Evolutionary conservation across 2,113 vertebrate species (phyloP).

Genomic region (Hemiprocne comata): DNA sequence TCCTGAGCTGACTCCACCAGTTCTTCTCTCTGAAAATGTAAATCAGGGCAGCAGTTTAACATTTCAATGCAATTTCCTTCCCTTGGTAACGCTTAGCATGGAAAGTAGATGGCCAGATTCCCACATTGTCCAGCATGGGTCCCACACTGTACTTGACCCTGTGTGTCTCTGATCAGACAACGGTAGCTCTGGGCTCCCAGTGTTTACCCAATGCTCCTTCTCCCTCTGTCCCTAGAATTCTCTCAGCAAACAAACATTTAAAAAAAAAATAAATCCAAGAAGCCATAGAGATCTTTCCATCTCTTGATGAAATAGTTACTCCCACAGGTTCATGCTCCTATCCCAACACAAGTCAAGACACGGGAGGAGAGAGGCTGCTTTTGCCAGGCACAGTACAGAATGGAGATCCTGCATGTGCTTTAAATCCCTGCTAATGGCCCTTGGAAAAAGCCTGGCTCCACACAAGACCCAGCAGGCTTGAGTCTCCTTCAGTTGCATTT

Average conservation of each 20-base stretch:
- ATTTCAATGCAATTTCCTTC: conserved; percentile 34
- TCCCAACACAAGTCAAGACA: background rate
- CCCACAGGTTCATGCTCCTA: background rate
- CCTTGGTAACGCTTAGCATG: background rate
- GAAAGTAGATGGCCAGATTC: background rate
- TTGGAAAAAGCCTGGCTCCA: background rate
- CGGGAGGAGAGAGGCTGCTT: background rate
- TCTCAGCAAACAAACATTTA: conserved; percentile 44
- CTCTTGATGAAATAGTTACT: background rate
- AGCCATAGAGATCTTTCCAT: conserved; percentile 5
- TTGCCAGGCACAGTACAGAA: background rate
- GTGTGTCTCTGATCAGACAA: background rate
- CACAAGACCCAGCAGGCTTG: background rate
- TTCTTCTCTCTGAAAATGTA: conserved; percentile 24
- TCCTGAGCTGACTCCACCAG: conserved; percentile 34
- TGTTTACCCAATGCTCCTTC: background rate
- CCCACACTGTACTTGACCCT: conserved; percentile 38
- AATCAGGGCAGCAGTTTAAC: conserved; percentile 18
- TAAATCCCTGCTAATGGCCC: background rate
- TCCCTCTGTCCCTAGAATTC: conserved; percentile 10
- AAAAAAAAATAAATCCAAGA: background rate
- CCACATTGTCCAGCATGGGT: background rate
- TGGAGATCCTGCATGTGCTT: background rate
- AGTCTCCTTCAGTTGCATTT: background rate
- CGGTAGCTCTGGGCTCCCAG: background rate